Conservation (phyloP, 2,113 vertebrate species). For the Stercorarius parasiticus region DNA sequence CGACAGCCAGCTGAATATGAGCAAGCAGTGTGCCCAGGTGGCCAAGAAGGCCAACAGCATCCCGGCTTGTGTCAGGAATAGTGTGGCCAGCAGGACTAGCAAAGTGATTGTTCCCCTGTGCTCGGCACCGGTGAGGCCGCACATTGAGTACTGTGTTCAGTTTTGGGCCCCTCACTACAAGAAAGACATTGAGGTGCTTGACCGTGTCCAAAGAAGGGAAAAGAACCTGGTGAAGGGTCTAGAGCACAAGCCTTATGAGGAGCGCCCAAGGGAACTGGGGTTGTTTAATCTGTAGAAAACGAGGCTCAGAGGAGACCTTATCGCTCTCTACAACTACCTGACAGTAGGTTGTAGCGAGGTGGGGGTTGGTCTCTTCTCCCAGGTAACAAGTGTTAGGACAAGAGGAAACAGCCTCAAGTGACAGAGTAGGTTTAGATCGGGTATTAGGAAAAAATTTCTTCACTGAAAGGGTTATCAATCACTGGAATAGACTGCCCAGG, state of each 20-base stretch:
- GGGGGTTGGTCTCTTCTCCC: not conserved
- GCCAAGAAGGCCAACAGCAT: fast-evolving
- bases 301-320: not conserved
- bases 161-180: not conserved
- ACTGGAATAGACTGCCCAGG: not conserved
- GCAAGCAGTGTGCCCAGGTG: not conserved
- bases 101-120: not conserved
- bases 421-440: not conserved
- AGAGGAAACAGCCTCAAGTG: not conserved
- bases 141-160: not conserved
- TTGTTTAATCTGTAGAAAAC: not conserved
- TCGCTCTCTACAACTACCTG: not conserved
- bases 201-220: not conserved
- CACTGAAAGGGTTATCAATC: not conserved
- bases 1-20: fast-evolving
- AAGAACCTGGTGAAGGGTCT: not conserved
- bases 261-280: not conserved
- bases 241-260: not conserved
- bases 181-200: not conserved
- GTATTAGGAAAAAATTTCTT: not conserved
- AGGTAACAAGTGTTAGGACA: not conserved
- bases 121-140: not conserved
- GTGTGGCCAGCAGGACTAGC: not conserved
- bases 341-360: not conserved
- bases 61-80: not conserved